Evolutionary conservation across 37 sponge, comb jelly and placozoan species (phyloP).

Genomic region (Bolinopsis microptera): DNA sequence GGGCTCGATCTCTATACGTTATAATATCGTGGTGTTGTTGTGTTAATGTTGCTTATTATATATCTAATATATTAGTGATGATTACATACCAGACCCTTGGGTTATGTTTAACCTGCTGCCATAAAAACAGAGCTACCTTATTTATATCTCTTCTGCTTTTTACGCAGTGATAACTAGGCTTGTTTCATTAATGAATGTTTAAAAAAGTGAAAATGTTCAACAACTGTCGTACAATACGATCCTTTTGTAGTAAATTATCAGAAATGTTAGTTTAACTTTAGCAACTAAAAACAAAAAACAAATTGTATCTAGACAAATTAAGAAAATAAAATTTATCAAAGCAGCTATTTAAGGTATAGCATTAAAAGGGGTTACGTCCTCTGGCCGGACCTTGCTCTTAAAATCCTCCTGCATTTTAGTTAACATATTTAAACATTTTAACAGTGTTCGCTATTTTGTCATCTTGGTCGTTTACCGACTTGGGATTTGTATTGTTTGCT

Average conservation of each 20-base stretch:
- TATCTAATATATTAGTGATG: no score
- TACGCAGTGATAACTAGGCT: not conserved
- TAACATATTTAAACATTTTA: no score
- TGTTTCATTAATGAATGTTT: not conserved
- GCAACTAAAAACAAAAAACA: not conserved
- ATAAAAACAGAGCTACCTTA: not conserved
- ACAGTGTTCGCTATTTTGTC: no score
- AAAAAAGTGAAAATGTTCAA: slow-evolving; percentile 47
- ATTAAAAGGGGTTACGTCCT: no score
- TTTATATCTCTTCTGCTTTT: not conserved
- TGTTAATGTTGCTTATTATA: no score
- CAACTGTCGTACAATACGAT: slow-evolving; percentile 13
- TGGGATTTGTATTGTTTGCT: slow-evolving; percentile 20
- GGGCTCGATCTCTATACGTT: not conserved
- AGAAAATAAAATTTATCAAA: no score
- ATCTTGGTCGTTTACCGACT: slow-evolving; percentile 26
- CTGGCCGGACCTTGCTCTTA: not conserved
- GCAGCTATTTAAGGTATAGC: no score
- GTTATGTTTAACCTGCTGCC: not conserved
- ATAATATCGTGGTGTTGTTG: no score
- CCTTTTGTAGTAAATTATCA: not conserved
- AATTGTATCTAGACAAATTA: not conserved
- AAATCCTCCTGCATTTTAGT: not conserved
- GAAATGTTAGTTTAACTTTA: not conserved
- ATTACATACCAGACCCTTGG: slow-evolving; percentile 25